phyloP scores from a whole-genome alignment of 2,113 vertebrate species.

The Neogobius melanostomus region DNA sequence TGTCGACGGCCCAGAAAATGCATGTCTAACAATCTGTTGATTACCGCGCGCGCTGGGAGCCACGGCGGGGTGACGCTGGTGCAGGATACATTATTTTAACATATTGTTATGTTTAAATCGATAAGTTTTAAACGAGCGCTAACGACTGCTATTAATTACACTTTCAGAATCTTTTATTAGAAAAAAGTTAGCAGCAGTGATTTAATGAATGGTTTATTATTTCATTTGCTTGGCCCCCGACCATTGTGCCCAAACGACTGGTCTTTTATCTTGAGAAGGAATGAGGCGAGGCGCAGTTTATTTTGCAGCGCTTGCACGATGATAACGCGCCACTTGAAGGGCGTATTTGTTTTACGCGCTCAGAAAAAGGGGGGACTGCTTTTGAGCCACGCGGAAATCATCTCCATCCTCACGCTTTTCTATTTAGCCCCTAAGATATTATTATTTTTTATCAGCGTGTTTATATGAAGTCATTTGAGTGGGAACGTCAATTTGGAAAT shows the following conservation, averaged over 20 bases:
- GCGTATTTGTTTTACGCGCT: constrained; percentile 71
- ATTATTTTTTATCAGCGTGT: constrained; percentile 71
- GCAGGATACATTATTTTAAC: constrained; percentile 78
- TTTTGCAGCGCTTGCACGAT: constrained; percentile 54
- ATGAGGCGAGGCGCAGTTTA: constrained; percentile 67
- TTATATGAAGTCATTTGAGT: constrained; percentile 72
- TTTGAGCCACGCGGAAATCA: constrained; percentile 55
- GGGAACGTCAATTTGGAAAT: constrained; percentile 70
- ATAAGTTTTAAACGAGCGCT: constrained; percentile 75
- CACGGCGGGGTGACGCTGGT: constrained; percentile 64
- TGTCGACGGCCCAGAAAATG: constrained; percentile 96
- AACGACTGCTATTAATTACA: constrained; percentile 78
- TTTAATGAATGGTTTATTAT: constrained; percentile 78
- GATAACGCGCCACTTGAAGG: constrained; percentile 62
- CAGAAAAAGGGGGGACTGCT: constrained; percentile 28
- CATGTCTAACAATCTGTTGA: constrained; percentile 99
- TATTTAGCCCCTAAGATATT: constrained; percentile 62
- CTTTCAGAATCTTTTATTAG: constrained; percentile 69
- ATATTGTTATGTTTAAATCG: constrained; percentile 79
- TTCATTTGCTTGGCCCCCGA: constrained; percentile 62
- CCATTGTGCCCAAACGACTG: constrained; percentile 69
- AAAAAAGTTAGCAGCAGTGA: constrained; percentile 69
- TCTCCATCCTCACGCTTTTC: constrained; percentile 17
- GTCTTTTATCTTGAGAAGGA: constrained; percentile 73
- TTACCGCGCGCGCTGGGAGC: constrained; percentile 84